Base-by-base conservation (phyloP, 1,140 invertebrate genomes). In the Pararge aegeria region DNA sequence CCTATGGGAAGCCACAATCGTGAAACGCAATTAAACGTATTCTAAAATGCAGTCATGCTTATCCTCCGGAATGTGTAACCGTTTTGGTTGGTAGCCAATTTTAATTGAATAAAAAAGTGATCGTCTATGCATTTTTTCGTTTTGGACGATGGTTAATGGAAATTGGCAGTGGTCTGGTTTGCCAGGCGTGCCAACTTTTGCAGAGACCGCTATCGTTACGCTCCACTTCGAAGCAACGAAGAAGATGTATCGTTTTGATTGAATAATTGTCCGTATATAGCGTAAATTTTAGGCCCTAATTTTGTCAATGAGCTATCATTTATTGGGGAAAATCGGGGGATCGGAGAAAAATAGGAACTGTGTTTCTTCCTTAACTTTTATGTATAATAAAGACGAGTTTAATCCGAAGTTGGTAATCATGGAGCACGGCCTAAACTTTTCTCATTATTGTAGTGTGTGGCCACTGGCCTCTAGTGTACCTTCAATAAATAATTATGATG, bases 101-200 rank as follows among this genome's bases (percentile, higher is more conserved):
- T 87, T 87, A 89, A 89, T 89, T 89, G 87, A 89, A 89, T 88
- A 79, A 89, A 89, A 89, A 89, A 88, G 81, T 88, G 83, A 84
- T 86, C 87, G 83, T 84, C 82, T 84, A 80, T 86, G 87, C 83
- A 82, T 85, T 88, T 89, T 88, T 89, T 87, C 83, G 83, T 87
- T 87, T 88, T 88, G 84, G 79, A 84, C 87, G 85, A 89, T 88
- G 83, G 85, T 73, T 88, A 89, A 89, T 89, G 85, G 87, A 89
- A 88, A 89, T 88, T 89, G 87, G 87, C 87, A 89, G 74, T 84
- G 83, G 82, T 80, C 73, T 85, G 80, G 70, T 74, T 63, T 66
- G 80, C 73, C 75, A 70, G 60, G 68, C 80, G 78, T 89, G 87
- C 87, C 87, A 89, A 89, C 77, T 89, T 87, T 88, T 87, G 85